phyloP scores from a whole-genome alignment of 2,113 vertebrate genomes.

The Gallinago paraguaiae region DNA sequence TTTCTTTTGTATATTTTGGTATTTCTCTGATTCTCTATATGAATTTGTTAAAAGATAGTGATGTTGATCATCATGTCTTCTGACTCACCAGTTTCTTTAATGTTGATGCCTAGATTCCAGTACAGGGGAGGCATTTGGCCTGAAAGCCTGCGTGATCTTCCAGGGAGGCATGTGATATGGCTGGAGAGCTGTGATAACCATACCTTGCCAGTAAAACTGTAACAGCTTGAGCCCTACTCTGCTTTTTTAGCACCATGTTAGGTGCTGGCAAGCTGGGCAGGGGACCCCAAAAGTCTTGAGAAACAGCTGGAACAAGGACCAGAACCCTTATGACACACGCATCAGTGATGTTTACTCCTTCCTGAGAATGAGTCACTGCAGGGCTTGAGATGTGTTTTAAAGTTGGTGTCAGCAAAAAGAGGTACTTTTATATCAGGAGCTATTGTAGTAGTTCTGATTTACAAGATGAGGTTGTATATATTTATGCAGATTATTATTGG shows the following conservation, averaged over 20 bases:
- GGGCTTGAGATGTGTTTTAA: neutral
- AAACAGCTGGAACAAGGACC: neutral
- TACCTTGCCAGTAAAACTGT: neutral
- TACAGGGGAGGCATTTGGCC: neutral
- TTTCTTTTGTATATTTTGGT: neutral
- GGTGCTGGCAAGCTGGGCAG: neutral
- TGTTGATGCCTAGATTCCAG: neutral
- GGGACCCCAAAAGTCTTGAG: neutral
- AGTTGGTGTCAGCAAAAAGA: neutral
- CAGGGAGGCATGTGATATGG: rapidly evolving
- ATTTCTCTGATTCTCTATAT: neutral
- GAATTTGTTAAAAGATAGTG: neutral
- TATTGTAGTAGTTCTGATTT: neutral
- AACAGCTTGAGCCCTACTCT: neutral
- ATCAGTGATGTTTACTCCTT: neutral
- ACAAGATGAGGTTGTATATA: neutral
- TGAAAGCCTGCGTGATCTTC: neutral
- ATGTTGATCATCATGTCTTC: neutral
- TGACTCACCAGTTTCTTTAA: neutral
- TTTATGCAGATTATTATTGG: neutral
- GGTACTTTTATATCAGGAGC: neutral
- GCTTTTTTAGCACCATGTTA: neutral
- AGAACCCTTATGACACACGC: neutral
- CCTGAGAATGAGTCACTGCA: neutral
- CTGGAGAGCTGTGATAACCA: neutral